A percentile compares a stretch with the other conserved stretches of the same genome.
Conservation (phyloP, 2,797 vertebrate genomes). For the Cynodonichthys magdalenae region DNA sequence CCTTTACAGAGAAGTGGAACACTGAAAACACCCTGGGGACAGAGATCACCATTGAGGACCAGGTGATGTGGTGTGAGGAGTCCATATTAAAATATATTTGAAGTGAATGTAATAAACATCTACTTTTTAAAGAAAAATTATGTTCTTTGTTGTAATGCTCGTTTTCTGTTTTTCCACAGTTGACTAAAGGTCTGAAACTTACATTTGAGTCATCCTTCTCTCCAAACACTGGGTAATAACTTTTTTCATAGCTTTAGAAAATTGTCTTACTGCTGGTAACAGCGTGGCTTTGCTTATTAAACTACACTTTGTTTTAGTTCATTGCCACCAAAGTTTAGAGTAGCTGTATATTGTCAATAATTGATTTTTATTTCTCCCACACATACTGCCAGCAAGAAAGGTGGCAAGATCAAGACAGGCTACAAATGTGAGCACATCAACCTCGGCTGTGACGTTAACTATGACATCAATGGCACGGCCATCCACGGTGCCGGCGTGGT, state of each 20-base stretch:
- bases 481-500: conserved; percentile 89
- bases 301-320: background rate
- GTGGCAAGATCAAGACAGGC: conserved; percentile 91
- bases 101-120: background rate
- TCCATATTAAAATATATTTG: background rate
- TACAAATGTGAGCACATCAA: conserved; percentile 96
- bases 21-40: conserved; percentile 96
- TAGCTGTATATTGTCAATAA: background rate
- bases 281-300: background rate
- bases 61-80: conserved; percentile 50
- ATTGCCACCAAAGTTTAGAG: background rate
- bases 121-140: too few relatives aligned
- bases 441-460: conserved; percentile 93
- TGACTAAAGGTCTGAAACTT: conserved; percentile 92
- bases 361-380: background rate
- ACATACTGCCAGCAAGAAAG: conserved; percentile 87
- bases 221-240: conserved; percentile 94
- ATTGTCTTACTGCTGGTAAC: background rate
- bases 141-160: background rate
- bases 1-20: conserved; percentile 97
- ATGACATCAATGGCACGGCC: conserved; percentile 93
- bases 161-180: conserved; percentile 66
- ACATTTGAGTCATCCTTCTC: conserved; percentile 97
- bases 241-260: background rate
- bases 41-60: conserved; percentile 93